phyloP scores from a whole-genome alignment of 2,888 invertebrate genomes.

The Pocota personata region DNA sequence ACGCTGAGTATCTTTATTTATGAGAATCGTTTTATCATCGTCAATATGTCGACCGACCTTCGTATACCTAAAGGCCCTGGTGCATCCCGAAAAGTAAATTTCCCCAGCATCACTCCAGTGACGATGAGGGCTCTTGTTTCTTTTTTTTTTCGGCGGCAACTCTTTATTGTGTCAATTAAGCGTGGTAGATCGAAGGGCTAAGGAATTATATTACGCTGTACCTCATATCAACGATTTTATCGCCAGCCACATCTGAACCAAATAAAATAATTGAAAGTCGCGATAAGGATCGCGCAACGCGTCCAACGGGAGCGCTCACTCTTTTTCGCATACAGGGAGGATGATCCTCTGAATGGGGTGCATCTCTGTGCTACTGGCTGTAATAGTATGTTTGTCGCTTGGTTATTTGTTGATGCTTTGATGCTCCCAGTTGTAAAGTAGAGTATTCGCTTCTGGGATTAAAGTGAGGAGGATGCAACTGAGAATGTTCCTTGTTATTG shows the following conservation, averaged over 20 bases:
- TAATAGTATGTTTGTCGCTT: background rate
- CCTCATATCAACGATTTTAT: slow-evolving; percentile 82
- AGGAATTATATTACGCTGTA: slow-evolving; percentile 78
- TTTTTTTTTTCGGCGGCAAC: slow-evolving; percentile 78
- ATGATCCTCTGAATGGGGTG: slow-evolving; percentile 5
- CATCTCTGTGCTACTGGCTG: background rate
- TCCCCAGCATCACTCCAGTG: background rate
- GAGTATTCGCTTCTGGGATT: background rate
- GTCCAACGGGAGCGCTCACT: slow-evolving; percentile 70
- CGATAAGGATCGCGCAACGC: slow-evolving; percentile 79
- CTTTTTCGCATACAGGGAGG: slow-evolving; percentile 53
- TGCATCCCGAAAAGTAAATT: background rate
- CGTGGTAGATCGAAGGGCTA: slow-evolving; percentile 75
- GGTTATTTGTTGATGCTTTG: slow-evolving; percentile 22
- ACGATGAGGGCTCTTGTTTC: background rate
- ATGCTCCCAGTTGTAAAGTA: background rate
- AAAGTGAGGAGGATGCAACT: background rate
- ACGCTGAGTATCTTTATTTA: slow-evolving; percentile 71
- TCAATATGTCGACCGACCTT: slow-evolving; percentile 71
- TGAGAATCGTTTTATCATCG: slow-evolving; percentile 73
- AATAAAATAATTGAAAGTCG: slow-evolving; percentile 83
- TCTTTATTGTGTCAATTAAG: slow-evolving; percentile 83
- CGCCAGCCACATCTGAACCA: slow-evolving; percentile 82
- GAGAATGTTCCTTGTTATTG: background rate
- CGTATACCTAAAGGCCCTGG: slow-evolving; percentile 28